Evolutionary conservation across 1,140 invertebrate species (phyloP).

Genomic region (Chelonus insularis): DNA sequence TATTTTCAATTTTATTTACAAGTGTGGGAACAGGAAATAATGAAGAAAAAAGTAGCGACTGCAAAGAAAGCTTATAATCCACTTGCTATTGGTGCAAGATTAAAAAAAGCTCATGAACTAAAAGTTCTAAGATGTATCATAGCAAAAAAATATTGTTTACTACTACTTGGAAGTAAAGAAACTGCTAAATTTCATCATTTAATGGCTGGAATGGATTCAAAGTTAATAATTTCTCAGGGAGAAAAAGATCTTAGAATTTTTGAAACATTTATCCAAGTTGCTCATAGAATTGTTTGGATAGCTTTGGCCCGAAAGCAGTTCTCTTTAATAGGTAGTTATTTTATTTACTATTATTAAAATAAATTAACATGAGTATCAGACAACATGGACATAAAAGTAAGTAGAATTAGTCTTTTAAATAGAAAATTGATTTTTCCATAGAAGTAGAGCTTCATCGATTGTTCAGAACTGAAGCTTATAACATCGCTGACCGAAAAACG

Average conservation of each 20-base stretch:
- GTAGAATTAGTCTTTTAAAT: too few relatives aligned
- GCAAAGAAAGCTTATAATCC: conserved; percentile 64
- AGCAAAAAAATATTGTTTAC: conserved; percentile 64
- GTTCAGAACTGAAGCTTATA: conserved; percentile 65
- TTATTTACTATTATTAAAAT: too few relatives aligned
- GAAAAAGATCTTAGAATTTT: conserved; percentile 66
- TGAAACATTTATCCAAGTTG: conserved; percentile 63
- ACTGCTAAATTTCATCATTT: conserved; percentile 64
- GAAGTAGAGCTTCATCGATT: conserved; percentile 66
- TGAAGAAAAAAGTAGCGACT: conserved; percentile 59
- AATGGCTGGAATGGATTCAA: conserved; percentile 55
- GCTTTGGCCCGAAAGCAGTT: conserved; percentile 63
- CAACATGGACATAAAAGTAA: too few relatives aligned
- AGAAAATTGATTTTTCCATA: too few relatives aligned
- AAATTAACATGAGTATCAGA: too few relatives aligned
- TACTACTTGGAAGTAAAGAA: conserved; percentile 61
- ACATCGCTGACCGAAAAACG: conserved; percentile 44
- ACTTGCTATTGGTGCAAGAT: conserved; percentile 60
- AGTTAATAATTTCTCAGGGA: conserved; percentile 58
- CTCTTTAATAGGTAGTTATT: conserved; percentile 64
- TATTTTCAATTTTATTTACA: conserved; percentile 67
- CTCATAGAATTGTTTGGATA: conserved; percentile 67
- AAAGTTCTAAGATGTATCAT: conserved; percentile 63
- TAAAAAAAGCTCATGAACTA: conserved; percentile 62
- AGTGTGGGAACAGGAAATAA: conserved; percentile 61